Evolutionary conservation across 1,140 invertebrate species (phyloP).

Genomic region (Dolichoris vasculosae): DNA sequence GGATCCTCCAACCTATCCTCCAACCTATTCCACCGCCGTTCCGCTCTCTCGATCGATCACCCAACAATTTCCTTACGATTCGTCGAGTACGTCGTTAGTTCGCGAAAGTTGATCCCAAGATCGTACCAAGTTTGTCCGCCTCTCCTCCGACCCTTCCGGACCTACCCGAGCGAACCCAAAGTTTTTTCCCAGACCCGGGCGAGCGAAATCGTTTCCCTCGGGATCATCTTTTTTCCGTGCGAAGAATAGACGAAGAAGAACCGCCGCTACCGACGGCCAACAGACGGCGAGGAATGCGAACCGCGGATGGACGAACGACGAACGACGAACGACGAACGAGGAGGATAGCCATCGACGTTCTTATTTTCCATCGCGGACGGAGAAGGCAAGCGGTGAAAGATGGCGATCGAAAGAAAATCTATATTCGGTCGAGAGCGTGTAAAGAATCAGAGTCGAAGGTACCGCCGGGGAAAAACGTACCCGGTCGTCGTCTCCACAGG

Average conservation of each 20-base stretch:
- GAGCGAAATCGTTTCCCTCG: neutral
- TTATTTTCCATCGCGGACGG: neutral
- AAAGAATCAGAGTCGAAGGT: neutral
- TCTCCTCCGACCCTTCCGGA: neutral
- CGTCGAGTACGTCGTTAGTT: neutral
- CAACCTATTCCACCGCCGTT: no score
- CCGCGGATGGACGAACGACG: slow-evolving; percentile 18
- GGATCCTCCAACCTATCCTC: no score
- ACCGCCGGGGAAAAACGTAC: neutral
- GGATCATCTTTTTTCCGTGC: neutral
- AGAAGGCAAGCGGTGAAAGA: neutral
- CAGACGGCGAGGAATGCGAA: neutral
- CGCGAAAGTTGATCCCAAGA: neutral
- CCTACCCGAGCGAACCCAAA: no score
- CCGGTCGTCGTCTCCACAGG: neutral
- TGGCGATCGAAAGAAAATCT: slow-evolving; percentile 41
- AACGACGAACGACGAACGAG: slow-evolving; percentile 49
- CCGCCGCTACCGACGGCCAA: neutral
- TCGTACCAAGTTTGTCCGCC: neutral
- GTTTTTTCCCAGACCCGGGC: neutral
- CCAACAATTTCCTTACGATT: neutral
- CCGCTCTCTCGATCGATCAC: neutral
- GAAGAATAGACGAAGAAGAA: neutral
- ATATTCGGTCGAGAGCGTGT: slow-evolving; percentile 17
- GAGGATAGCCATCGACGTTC: slow-evolving; percentile 10